phyloP scores from a whole-genome alignment of 2,113 vertebrate genomes.

The Clarias gariepinus region DNA sequence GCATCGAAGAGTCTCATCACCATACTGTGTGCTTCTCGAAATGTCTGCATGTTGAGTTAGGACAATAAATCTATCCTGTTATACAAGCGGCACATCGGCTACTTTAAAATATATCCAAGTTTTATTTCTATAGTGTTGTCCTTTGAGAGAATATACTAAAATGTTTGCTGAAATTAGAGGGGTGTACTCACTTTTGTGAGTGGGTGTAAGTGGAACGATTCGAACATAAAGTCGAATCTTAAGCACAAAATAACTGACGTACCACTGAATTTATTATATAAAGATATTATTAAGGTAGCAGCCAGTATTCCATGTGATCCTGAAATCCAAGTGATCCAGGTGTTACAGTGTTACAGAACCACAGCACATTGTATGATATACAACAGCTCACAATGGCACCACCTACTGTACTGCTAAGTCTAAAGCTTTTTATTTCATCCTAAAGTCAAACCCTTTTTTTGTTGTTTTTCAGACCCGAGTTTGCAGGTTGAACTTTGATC shows the following conservation, averaged over 20 bases:
- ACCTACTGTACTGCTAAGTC: slow-evolving; percentile 1
- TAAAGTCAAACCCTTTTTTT: not conserved
- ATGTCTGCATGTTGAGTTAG: too few relatives aligned
- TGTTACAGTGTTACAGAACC: not conserved
- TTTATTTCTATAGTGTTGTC: too few relatives aligned
- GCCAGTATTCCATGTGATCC: not conserved
- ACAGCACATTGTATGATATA: not conserved
- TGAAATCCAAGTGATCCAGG: not conserved
- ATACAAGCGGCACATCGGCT: too few relatives aligned
- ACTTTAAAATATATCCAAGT: too few relatives aligned
- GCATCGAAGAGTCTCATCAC: too few relatives aligned
- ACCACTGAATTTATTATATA: not conserved
- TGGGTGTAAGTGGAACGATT: not conserved
- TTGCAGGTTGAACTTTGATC: slow-evolving; percentile 48
- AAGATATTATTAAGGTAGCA: not conserved
- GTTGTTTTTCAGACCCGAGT: not conserved
- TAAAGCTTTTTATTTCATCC: not conserved
- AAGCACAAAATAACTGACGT: not conserved
- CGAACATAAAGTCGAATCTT: not conserved
- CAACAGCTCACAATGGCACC: not conserved
- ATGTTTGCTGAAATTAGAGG: too few relatives aligned
- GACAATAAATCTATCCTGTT: too few relatives aligned
- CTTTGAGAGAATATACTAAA: too few relatives aligned
- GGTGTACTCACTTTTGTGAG: not conserved
- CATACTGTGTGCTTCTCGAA: too few relatives aligned